Percentiles rank a stretch among this genome's conserved stretches.
Evolutionary conservation across 2,888 invertebrate genomes (phyloP).

Genomic region (Oegoconia quadripuncta): DNA sequence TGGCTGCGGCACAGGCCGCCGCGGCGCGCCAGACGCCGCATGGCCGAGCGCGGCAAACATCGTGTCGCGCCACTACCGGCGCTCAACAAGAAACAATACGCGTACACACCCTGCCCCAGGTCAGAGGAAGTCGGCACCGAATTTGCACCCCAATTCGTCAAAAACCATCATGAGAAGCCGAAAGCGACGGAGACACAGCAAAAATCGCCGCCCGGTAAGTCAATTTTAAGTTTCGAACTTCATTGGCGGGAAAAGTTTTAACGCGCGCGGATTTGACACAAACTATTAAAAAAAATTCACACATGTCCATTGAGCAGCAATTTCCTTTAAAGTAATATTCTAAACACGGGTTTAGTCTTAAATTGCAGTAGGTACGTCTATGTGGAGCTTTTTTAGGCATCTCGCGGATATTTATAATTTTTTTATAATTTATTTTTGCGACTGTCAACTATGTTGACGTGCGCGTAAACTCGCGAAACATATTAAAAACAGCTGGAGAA

Average conservation of each 20-base stretch:
- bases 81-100: slow-evolving; percentile 70
- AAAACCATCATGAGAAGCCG: slow-evolving; percentile 37
- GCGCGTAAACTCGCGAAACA: slow-evolving; percentile 9
- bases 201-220: slow-evolving; percentile 57
- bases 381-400: no score
- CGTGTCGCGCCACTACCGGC: slow-evolving; percentile 74
- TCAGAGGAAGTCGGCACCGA: slow-evolving; percentile 76
- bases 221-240: background rate
- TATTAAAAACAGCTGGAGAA: slow-evolving; percentile 16
- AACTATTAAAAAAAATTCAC: no score
- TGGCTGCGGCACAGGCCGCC: slow-evolving; percentile 27
- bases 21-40: slow-evolving; percentile 65
- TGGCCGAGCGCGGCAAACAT: slow-evolving; percentile 72
- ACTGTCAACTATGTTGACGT: slow-evolving; percentile 2
- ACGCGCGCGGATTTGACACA: background rate
- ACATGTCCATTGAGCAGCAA: no score
- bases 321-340: no score
- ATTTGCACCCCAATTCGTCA: slow-evolving; percentile 57
- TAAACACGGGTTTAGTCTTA: no score
- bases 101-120: slow-evolving; percentile 71
- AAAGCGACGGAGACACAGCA: no score
- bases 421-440: slow-evolving; percentile 9
- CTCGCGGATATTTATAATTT: no score
- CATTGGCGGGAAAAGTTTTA: slow-evolving; percentile 9
- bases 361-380: no score